Evolutionary conservation across 2,797 vertebrate species (phyloP).

Genomic region (Bradypus variegatus): DNA sequence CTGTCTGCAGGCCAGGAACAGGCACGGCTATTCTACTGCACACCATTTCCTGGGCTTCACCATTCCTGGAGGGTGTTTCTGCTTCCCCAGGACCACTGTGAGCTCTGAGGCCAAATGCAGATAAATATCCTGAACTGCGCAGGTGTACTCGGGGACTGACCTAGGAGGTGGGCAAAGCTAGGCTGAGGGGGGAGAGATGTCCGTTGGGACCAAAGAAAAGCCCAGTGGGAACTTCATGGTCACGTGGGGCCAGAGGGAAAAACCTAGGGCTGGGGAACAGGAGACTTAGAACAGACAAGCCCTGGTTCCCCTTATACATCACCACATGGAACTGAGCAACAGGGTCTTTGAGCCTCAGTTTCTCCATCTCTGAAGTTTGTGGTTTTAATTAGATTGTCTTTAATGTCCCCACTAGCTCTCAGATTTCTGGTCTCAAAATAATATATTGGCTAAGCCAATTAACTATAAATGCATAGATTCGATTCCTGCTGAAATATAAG

Average conservation of each 20-base stretch:
- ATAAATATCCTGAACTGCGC: neutral
- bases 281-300: neutral
- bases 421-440: neutral
- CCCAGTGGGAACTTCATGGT: too few relatives aligned
- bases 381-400: neutral
- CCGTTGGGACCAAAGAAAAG: too few relatives aligned
- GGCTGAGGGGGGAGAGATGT: neutral
- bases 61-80: neutral
- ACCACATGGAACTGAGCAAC: neutral
- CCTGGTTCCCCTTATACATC: neutral
- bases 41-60: neutral
- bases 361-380: neutral
- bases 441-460: neutral
- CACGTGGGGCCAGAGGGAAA: neutral
- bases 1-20: too few relatives aligned
- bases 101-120: neutral
- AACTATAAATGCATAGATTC: neutral
- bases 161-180: neutral
- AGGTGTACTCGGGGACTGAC: neutral
- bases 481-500: neutral
- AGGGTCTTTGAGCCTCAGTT: neutral
- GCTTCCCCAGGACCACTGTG: neutral
- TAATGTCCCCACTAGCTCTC: neutral
- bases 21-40: neutral
- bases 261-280: neutral